phyloP scores from a whole-genome alignment of 2,113 vertebrate genomes.

The Pelvicachromis taeniatus region DNA sequence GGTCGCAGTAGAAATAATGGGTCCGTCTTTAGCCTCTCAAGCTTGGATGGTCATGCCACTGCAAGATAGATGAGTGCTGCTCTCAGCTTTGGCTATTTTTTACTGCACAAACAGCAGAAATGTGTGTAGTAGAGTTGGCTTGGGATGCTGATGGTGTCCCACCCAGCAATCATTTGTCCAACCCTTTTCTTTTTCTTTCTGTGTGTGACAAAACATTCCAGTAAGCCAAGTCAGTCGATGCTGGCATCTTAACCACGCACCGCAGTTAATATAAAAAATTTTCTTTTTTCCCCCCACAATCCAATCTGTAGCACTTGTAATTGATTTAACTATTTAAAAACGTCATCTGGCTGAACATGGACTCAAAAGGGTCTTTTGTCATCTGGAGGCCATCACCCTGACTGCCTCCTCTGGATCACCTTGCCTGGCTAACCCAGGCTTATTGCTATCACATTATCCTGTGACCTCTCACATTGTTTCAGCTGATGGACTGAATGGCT shows the following conservation, averaged over 20 bases:
- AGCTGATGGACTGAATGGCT: constrained; percentile 41
- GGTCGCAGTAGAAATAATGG: not conserved
- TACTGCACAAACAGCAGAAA: not conserved
- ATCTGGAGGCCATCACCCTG: not conserved
- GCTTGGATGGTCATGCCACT: not conserved
- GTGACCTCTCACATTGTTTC: constrained; percentile 39
- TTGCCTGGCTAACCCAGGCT: not conserved
- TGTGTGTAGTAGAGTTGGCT: not conserved
- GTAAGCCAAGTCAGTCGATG: not conserved
- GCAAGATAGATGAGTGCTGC: constrained; percentile 2
- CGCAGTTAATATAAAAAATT: not conserved
- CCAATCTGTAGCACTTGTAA: not conserved
- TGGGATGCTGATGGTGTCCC: not conserved
- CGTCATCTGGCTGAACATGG: not conserved
- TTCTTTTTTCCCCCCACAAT: not conserved
- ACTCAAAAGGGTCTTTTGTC: not conserved
- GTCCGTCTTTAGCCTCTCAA: not conserved
- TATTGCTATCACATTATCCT: constrained; percentile 38
- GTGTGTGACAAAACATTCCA: not conserved
- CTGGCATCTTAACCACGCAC: not conserved
- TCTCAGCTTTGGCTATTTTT: not conserved
- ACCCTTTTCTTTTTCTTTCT: not conserved
- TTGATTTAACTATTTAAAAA: not conserved
- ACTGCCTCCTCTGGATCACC: not conserved
- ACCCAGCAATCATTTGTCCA: constrained; percentile 1